phyloP scores from a whole-genome alignment of 2,797 vertebrate genomes.

The Fistularia tabacaria region DNA sequence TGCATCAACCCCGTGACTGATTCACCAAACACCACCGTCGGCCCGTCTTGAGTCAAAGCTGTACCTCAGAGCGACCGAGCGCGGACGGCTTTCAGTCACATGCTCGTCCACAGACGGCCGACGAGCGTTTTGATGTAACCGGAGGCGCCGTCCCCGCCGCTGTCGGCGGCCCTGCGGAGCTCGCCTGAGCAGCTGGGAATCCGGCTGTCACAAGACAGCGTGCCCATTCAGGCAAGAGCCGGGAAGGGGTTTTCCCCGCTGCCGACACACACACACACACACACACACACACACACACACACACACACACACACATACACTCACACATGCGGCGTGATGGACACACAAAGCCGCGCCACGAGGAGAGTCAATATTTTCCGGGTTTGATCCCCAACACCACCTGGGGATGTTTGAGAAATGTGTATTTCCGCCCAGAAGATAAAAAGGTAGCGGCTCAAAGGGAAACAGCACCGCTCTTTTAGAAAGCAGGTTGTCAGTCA shows the following conservation, averaged over 20 bases:
- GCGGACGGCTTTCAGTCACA: slow-evolving; percentile 16
- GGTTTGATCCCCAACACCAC: no score
- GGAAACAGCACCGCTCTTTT: slow-evolving; percentile 21
- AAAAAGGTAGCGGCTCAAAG: no score
- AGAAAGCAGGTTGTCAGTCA: slow-evolving; percentile 37
- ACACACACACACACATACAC: slow-evolving; percentile 4
- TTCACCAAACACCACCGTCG: slow-evolving; percentile 26
- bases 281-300: slow-evolving; percentile 1
- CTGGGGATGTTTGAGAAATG: no score
- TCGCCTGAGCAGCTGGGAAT: slow-evolving; percentile 74
- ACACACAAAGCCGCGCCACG: no score
- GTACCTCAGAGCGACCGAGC: slow-evolving; percentile 19
- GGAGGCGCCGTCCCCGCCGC: slow-evolving; percentile 9
- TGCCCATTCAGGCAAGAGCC: slow-evolving; percentile 61
- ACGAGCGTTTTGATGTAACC: slow-evolving; percentile 35
- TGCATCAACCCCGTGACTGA: slow-evolving; percentile 55
- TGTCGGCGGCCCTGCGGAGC: slow-evolving; percentile 30
- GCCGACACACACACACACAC: slow-evolving; percentile 17
- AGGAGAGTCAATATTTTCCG: no score
- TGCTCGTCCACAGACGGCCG: slow-evolving; percentile 23
- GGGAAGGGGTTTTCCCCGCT: slow-evolving; percentile 73
- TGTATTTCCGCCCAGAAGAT: no score
- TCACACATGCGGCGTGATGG: no score
- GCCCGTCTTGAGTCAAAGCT: slow-evolving; percentile 28
- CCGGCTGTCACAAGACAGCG: slow-evolving; percentile 62